These are phyloP conservation scores for Diplogasteroides magnus DNA, from an alignment of 1,140 invertebrate genomes.

Conservation along the genomic window DNA sequence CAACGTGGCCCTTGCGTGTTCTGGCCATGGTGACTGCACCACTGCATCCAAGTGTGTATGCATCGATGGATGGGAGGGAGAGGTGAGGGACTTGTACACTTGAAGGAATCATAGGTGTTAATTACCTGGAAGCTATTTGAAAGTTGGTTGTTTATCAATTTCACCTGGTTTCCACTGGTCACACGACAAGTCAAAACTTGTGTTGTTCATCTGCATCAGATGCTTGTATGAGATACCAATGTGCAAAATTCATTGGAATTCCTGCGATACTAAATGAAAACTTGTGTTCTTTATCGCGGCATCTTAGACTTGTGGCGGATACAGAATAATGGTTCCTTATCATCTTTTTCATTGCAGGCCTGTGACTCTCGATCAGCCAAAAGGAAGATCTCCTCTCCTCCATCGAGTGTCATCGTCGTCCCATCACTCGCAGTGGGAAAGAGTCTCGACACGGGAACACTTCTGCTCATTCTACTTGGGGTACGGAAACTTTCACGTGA, in stretches of 20 bases:
- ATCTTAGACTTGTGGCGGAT: no score
- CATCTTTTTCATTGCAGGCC: no score
- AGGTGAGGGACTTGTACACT: conserved; percentile 67
- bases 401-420: conserved; percentile 12
- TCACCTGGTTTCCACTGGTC: no score
- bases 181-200: no score
- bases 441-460: conserved; percentile 42
- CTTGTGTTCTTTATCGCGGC: no score
- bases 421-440: conserved; percentile 33
- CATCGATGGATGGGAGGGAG: conserved; percentile 76
- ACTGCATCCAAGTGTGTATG: conserved; percentile 87
- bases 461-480: conserved; percentile 44
- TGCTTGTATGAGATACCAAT: neutral
- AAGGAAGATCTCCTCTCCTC: neutral
- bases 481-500: conserved; percentile 1
- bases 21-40: conserved; percentile 84
- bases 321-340: no score
- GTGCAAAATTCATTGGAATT: no score
- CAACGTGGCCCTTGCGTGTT: conserved; percentile 79
- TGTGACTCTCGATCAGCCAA: neutral
- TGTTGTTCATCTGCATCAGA: no score
- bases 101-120: no score
- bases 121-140: no score
- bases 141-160: no score
- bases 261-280: no score